Evolutionary conservation across 2,797 vertebrate genomes (phyloP).

Genomic region (Microhierax caerulescens): DNA sequence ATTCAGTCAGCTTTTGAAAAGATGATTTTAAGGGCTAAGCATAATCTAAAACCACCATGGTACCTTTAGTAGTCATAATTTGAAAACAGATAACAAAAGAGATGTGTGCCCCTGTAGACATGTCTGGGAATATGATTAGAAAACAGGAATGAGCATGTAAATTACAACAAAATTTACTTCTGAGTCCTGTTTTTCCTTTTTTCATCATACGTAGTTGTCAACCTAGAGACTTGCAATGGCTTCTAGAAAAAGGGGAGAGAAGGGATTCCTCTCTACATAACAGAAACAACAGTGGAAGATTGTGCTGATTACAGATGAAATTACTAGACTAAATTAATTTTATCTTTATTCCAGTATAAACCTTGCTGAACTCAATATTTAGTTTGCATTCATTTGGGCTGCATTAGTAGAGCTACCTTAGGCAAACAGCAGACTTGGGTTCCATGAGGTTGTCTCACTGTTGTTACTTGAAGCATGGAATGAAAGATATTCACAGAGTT

Average conservation of each 20-base stretch:
- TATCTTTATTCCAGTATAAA: background rate
- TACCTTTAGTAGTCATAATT: background rate
- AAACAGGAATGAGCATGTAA: background rate
- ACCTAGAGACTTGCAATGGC: background rate
- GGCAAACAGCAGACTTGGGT: background rate
- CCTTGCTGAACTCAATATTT: background rate
- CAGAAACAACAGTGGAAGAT: background rate
- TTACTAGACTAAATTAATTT: background rate
- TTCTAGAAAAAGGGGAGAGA: background rate
- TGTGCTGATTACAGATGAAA: background rate
- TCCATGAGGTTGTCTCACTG: background rate
- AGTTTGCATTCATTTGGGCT: background rate
- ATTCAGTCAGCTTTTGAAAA: background rate
- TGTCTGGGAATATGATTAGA: background rate
- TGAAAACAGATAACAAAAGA: background rate
- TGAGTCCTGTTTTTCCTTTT: background rate
- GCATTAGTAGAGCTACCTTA: background rate
- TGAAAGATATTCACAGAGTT: background rate
- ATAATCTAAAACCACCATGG: background rate
- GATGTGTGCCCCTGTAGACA: background rate
- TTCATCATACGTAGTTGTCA: background rate
- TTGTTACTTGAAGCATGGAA: background rate
- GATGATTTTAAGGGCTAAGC: background rate
- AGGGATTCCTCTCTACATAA: background rate
- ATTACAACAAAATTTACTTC: background rate